Base-by-base conservation (phyloP, 2,888 invertebrate genomes). In the Eristalis arbustorum region DNA sequence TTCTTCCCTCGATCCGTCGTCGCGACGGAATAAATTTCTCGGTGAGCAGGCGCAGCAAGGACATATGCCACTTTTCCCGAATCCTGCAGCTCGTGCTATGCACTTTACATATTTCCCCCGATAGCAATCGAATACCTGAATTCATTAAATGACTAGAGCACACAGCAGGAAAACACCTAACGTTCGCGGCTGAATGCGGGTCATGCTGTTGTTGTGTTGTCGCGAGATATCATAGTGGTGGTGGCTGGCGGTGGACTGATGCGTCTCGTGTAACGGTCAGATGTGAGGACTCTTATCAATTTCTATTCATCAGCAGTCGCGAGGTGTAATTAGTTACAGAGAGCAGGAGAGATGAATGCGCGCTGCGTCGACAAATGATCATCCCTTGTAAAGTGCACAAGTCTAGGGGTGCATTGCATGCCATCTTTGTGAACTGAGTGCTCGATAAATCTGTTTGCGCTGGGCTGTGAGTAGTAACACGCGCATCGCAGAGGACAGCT, bases 11-110 rank as follows among this genome's bases (percentile, higher is more conserved):
- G 59, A 59, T 13, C 59, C 31, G 31, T 31, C 2, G 8, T 14
- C n/a, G 14, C 14, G 3, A 28, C 61, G 23, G 85, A 82, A 85
- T 85, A 85, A 74, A 85, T 85, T 85, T 85, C 66, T 78, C 82
- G 85, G 85, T 78, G 69, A 78, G 31, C 4, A 31, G 4, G 31
- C n/a, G n/a, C n/a, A 4, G 28, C 25, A 63, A 78, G 69, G 85
- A 85, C 85, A 85, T 82, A 85, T 82, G 85, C 77, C 72, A 73
- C 84, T 72, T 72, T 84, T 80, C 80, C n/a, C 71, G 61, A 49
- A 59, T 68, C 57, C 76, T 69, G 11, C 22, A 49, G 59, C 59
- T 59, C 59, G 59, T 59, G 59, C 59, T 13, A 23, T 59, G 11
- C 59, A 59, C 14, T 59, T 85, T 78, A 71, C 77, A 85, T 79